Evolutionary conservation across 2,888 invertebrate genomes (phyloP).

Genomic region (Tachina grossa): DNA sequence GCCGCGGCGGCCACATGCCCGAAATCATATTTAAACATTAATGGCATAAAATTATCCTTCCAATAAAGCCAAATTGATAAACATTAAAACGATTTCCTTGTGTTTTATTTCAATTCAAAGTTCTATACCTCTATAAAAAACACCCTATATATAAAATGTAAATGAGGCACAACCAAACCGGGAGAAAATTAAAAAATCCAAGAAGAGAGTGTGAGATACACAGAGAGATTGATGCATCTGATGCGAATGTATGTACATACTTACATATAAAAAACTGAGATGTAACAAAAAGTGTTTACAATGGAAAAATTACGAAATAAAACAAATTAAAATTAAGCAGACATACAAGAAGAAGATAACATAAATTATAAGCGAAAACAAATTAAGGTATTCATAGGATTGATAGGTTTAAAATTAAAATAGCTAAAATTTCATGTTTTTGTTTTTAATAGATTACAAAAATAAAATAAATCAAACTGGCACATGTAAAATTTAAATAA

Average conservation of each 20-base stretch:
- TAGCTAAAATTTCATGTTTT: background rate
- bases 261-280: slow-evolving; percentile 44
- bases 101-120: too few relatives aligned
- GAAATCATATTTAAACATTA: too few relatives aligned
- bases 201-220: slow-evolving; percentile 39
- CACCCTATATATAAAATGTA: slow-evolving; percentile 42
- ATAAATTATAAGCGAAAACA: slow-evolving; percentile 47
- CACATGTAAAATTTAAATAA: background rate
- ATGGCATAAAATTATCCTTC: too few relatives aligned
- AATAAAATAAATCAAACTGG: background rate
- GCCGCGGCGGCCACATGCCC: too few relatives aligned
- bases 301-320: slow-evolving; percentile 31
- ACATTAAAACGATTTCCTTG: too few relatives aligned
- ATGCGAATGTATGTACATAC: slow-evolving; percentile 37
- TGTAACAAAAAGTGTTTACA: slow-evolving; percentile 45
- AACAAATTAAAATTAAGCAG: slow-evolving; percentile 56
- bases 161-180: slow-evolving; percentile 56
- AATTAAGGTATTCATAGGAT: slow-evolving; percentile 33
- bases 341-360: slow-evolving; percentile 15
- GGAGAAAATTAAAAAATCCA: slow-evolving; percentile 30
- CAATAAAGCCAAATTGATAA: too few relatives aligned
- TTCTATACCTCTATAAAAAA: too few relatives aligned
- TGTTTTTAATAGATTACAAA: background rate
- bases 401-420: slow-evolving; percentile 43
- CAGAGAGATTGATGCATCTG: slow-evolving; percentile 30